These are phyloP conservation scores for Puffinus mauretanicus DNA, from an alignment of 2,113 vertebrate genomes.

Conservation along the genomic window DNA sequence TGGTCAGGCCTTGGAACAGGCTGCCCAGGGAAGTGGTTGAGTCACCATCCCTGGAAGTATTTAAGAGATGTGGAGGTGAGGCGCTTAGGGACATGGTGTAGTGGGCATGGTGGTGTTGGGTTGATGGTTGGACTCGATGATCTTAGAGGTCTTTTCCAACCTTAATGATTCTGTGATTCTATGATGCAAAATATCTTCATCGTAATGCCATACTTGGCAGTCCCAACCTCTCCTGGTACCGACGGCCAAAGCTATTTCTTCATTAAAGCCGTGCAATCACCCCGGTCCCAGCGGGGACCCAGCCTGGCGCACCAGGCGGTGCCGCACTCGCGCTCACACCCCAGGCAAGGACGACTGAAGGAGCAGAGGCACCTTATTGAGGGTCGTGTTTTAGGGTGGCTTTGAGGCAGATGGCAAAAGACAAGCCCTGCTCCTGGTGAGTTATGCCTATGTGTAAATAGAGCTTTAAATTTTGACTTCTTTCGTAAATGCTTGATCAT, in stretches of 20 bases:
- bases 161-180: too few species aligned
- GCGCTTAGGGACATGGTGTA: too few species aligned
- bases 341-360: neutral
- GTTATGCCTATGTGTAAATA: conserved; percentile 58
- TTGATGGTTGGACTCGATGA: too few species aligned
- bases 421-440: conserved; percentile 36
- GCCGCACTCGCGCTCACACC: neutral
- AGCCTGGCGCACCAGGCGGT: neutral
- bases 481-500: conserved; percentile 43
- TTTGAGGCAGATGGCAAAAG: conserved; percentile 45
- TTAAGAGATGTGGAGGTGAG: too few species aligned
- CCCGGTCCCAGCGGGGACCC: neutral
- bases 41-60: too few species aligned
- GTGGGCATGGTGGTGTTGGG: too few species aligned
- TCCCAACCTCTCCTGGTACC: neutral
- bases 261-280: neutral
- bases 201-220: neutral
- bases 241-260: neutral
- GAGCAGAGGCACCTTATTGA: neutral
- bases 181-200: neutral
- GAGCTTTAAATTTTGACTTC: conserved; percentile 37
- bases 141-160: too few species aligned
- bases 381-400: neutral
- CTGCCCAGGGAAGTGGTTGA: too few species aligned
- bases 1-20: too few species aligned